These are phyloP conservation scores for Proterorhinus semilunaris DNA, from an alignment of 2,113 vertebrate genomes.

Conservation along the genomic window DNA sequence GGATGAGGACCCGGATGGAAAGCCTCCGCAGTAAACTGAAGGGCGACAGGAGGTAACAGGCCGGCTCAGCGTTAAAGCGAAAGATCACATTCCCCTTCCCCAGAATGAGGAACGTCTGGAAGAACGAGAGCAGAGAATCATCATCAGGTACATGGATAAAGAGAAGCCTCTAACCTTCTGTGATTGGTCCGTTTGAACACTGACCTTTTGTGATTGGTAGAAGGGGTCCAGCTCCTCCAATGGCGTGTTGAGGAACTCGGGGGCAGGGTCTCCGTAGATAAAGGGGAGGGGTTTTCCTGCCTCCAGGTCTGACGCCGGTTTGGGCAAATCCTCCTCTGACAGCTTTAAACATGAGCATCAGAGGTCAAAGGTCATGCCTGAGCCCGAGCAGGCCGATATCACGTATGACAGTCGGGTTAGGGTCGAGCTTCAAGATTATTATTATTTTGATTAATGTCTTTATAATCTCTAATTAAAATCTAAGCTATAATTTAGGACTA, in stretches of 20 bases:
- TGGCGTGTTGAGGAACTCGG: slow-evolving; percentile 55
- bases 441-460: too few relatives aligned
- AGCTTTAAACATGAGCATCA: slow-evolving; percentile 25
- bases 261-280: slow-evolving; percentile 62
- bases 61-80: slow-evolving; percentile 87
- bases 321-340: slow-evolving; percentile 51
- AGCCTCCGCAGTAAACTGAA: slow-evolving; percentile 75
- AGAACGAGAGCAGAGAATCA: slow-evolving; percentile 15
- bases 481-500: too few relatives aligned
- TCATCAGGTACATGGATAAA: neutral
- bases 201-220: slow-evolving; percentile 65
- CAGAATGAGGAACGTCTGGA: slow-evolving; percentile 92
- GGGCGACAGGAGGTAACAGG: slow-evolving; percentile 86
- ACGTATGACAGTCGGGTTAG: too few relatives aligned
- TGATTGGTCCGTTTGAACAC: neutral
- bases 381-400: too few relatives aligned
- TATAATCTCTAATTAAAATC: too few relatives aligned
- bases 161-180: neutral
- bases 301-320: slow-evolving; percentile 58
- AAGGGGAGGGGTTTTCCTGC: slow-evolving; percentile 66
- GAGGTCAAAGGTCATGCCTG: too few relatives aligned
- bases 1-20: slow-evolving; percentile 89
- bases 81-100: slow-evolving; percentile 90
- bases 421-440: too few relatives aligned
- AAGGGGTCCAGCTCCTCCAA: slow-evolving; percentile 68